Evolutionary conservation across 2,888 invertebrate species (phyloP).

Genomic region (Drosophila mayaguana): DNA sequence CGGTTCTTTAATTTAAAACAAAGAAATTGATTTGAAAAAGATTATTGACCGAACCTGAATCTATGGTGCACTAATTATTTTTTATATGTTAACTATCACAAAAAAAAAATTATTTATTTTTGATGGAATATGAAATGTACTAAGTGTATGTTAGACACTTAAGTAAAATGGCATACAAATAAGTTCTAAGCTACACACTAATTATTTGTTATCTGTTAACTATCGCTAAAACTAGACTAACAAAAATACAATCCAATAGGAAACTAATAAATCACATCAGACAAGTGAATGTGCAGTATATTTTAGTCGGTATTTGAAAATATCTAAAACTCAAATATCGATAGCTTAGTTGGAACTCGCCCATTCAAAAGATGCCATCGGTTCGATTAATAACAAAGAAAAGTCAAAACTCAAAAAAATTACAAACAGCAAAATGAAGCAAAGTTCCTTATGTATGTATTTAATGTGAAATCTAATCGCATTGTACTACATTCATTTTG

Average conservation of each 20-base stretch:
- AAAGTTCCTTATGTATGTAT: slow-evolving; percentile 52
- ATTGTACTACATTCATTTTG: neutral
- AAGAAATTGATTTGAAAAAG: neutral
- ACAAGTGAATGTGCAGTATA: neutral
- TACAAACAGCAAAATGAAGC: slow-evolving; percentile 41
- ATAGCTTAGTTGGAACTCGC: slow-evolving; percentile 15
- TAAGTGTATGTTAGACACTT: neutral
- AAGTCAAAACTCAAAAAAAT: slow-evolving; percentile 25
- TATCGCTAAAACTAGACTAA: too few relatives aligned
- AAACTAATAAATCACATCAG: neutral
- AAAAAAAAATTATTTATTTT: too few relatives aligned
- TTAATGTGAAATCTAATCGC: neutral
- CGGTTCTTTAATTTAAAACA: neutral
- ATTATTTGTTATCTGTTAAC: neutral
- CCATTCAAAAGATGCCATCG: slow-evolving; percentile 40
- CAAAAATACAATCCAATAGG: neutral
- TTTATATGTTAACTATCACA: too few relatives aligned
- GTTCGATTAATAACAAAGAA: slow-evolving; percentile 45
- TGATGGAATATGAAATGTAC: neutral
- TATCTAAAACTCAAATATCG: slow-evolving; percentile 13
- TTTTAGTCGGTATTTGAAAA: neutral
- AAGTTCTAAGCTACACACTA: too few relatives aligned
- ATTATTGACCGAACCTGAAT: too few relatives aligned
- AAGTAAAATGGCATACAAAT: neutral
- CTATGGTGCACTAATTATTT: too few relatives aligned